Evolutionary conservation across 2,888 invertebrate species (phyloP).

Genomic region (Cephalotes varians): DNA sequence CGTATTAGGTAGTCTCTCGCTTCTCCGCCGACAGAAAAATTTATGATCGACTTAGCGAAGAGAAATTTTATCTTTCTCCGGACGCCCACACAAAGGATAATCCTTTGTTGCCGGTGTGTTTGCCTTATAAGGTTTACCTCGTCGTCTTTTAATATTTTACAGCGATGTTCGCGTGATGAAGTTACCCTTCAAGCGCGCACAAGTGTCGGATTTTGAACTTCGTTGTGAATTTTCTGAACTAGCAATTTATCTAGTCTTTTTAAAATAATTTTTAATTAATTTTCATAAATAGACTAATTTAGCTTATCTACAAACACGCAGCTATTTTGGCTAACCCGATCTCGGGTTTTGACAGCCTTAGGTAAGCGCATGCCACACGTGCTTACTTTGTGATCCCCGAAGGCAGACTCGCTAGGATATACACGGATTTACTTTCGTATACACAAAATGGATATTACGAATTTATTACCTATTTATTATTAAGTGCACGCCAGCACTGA

Average conservation of each 20-base stretch:
- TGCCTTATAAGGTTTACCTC: constrained; percentile 19
- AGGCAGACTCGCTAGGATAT: background rate
- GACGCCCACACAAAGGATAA: constrained; percentile 22
- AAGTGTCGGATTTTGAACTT: background rate
- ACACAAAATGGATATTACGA: constrained; percentile 1
- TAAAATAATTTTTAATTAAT: background rate
- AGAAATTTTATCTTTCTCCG: constrained; percentile 26
- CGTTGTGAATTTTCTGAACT: background rate
- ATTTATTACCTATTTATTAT: background rate
- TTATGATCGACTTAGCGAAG: constrained; percentile 41
- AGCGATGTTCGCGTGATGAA: background rate
- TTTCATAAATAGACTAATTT: background rate
- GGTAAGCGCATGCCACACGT: constrained; percentile 30
- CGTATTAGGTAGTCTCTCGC: constrained; percentile 50
- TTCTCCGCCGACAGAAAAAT: constrained; percentile 31
- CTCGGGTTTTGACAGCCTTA: constrained; percentile 24
- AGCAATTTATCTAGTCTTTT: background rate
- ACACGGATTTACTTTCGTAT: constrained; percentile 5
- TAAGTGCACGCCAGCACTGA: too few relatives aligned
- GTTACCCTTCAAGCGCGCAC: background rate
- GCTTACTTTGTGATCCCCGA: constrained; percentile 37
- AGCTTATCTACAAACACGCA: constrained; percentile 3
- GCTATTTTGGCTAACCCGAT: constrained; percentile 20
- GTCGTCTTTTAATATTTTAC: constrained; percentile 31
- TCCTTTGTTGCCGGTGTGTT: constrained; percentile 28